A percentile compares a stretch with the other conserved stretches of the same genome.
Conservation (phyloP, 2,797 vertebrate species). For the Phalanger gymnotis region DNA sequence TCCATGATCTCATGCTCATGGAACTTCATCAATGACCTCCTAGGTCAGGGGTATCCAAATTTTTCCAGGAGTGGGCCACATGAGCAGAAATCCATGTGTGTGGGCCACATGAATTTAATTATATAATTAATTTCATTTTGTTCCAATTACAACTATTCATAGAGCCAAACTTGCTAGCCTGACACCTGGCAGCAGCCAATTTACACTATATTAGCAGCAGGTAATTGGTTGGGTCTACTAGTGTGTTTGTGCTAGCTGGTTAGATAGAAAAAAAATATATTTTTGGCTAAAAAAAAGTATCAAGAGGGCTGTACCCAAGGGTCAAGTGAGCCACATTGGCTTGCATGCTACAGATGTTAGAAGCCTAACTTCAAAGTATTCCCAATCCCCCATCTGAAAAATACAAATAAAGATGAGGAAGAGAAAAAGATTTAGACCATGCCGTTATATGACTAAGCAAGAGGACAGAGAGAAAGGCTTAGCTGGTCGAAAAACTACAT, state of each 20-base stretch:
- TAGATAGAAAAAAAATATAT: not conserved
- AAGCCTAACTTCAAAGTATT: conserved; percentile 1
- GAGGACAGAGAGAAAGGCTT: not conserved
- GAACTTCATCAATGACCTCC: not conserved
- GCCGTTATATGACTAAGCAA: not conserved
- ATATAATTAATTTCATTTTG: not conserved
- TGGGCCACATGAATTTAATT: not conserved
- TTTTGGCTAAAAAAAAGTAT: not conserved
- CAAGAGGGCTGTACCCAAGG: not conserved
- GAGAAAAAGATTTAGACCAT: not conserved
- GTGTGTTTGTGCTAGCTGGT: not conserved
- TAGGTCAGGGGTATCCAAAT: not conserved
- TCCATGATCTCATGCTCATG: not conserved
- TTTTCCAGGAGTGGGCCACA: not conserved
- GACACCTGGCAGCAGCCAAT: not conserved
- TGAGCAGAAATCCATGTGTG: not conserved
- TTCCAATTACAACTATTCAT: not conserved
- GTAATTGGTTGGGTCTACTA: not conserved
- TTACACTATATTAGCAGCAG: not conserved
- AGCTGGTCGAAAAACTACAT: too few relatives aligned
- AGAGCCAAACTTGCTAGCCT: not conserved
- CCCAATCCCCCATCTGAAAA: not conserved
- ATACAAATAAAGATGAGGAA: not conserved
- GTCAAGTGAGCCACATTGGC: not conserved
- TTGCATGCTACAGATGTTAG: not conserved